Evolutionary conservation across 1,140 invertebrate species (phyloP).

Genomic region (Drosophila repletoides): DNA sequence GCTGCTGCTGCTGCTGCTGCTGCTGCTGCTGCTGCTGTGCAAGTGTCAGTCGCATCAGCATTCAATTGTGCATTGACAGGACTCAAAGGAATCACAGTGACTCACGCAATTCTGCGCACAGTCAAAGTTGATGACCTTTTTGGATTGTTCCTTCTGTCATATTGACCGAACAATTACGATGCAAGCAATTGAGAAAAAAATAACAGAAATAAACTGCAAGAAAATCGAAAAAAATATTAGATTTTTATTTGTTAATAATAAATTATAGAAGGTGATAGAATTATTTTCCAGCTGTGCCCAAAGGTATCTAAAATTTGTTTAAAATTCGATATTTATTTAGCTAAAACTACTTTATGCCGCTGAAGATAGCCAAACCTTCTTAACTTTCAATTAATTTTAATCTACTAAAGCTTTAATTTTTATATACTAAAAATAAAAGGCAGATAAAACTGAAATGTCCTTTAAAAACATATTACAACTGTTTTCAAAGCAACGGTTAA

Average conservation of each 20-base stretch:
- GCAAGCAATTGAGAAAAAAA: conserved; percentile 21
- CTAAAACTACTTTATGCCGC: no score
- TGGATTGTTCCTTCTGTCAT: conserved; percentile 38
- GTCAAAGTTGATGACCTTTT: conserved; percentile 6
- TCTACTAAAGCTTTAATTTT: no score
- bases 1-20: conserved; percentile 19
- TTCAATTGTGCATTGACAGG: conserved; percentile 47
- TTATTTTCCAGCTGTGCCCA: no score
- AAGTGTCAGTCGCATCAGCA: conserved; percentile 53
- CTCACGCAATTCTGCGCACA: not conserved
- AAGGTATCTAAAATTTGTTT: no score
- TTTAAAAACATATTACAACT: no score
- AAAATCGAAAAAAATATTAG: not conserved
- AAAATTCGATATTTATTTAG: no score
- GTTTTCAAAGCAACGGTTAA: not conserved
- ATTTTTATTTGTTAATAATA: no score
- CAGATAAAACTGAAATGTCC: no score
- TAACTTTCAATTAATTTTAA: no score
- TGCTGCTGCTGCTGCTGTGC: conserved; percentile 27
- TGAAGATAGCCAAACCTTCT: no score
- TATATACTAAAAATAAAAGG: no score
- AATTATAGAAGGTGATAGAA: no score
- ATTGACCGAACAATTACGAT: conserved; percentile 20
- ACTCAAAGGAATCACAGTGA: conserved; percentile 53
- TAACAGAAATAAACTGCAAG: not conserved